Evolutionary conservation across 2,797 vertebrate genomes (phyloP).

Genomic region (Chaetodon trifasciatus): DNA sequence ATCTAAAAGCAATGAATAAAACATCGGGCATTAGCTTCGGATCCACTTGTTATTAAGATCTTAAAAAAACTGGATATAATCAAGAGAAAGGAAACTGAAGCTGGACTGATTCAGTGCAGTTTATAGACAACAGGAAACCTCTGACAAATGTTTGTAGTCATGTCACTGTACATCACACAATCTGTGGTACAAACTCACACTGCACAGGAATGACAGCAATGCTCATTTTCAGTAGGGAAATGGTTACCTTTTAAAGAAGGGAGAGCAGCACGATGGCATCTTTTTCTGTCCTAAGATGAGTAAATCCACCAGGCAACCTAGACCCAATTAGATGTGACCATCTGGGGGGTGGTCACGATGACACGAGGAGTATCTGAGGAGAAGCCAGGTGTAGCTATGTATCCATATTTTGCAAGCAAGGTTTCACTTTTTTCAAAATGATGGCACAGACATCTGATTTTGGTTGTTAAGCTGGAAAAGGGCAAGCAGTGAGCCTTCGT

Average conservation of each 20-base stretch:
- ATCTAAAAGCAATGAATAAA: constrained; percentile 77
- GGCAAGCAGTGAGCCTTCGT: no score
- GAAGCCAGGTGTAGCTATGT: no score
- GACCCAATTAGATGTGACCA: constrained; percentile 29
- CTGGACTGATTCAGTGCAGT: constrained; percentile 6
- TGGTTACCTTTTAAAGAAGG: neutral
- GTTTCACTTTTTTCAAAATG: no score
- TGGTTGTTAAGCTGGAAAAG: no score
- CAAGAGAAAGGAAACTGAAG: constrained; percentile 11
- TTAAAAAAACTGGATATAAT: constrained; percentile 16
- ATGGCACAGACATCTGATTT: no score
- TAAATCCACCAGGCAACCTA: constrained; percentile 10
- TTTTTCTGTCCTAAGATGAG: neutral
- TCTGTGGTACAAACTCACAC: neutral
- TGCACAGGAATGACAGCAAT: neutral
- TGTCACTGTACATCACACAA: neutral
- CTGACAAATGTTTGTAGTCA: neutral
- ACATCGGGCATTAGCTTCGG: constrained; percentile 65
- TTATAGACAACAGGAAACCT: constrained; percentile 5
- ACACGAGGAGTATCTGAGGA: no score
- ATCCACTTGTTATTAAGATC: constrained; percentile 57
- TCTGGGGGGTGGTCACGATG: constrained; percentile 17
- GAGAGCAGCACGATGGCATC: neutral
- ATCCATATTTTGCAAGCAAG: no score
- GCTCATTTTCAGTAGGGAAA: constrained; percentile 10